These are phyloP conservation scores for Drosophila dives DNA, from an alignment of 2,888 invertebrate genomes.

Conservation along the genomic window DNA sequence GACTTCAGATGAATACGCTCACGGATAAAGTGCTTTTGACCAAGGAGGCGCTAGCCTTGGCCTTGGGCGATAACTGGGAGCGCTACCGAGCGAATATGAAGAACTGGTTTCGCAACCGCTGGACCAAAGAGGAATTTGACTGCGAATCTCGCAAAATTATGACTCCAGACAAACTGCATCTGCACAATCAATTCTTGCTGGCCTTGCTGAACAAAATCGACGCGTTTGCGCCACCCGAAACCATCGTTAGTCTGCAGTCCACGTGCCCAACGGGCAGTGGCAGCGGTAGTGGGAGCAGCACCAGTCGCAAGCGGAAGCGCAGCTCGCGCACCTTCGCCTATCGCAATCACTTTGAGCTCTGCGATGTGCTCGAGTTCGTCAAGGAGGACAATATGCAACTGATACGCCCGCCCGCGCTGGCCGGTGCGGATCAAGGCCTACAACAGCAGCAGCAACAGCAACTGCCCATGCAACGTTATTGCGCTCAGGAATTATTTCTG, in stretches of 20 bases:
- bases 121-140: slow-evolving; percentile 94
- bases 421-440: slow-evolving; percentile 65
- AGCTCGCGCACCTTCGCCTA: slow-evolving; percentile 86
- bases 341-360: slow-evolving; percentile 87
- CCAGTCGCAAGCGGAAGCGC: slow-evolving; percentile 86
- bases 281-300: slow-evolving; percentile 53
- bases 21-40: slow-evolving; percentile 79
- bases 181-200: slow-evolving; percentile 93
- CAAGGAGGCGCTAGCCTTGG: slow-evolving; percentile 79
- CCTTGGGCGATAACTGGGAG: slow-evolving; percentile 89
- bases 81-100: slow-evolving; percentile 91
- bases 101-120: slow-evolving; percentile 90
- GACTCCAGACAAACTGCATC: slow-evolving; percentile 90
- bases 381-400: slow-evolving; percentile 85
- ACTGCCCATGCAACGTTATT: slow-evolving; percentile 86
- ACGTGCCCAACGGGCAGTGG: slow-evolving; percentile 18
- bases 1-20: slow-evolving; percentile 67
- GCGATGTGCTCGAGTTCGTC: slow-evolving; percentile 87
- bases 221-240: slow-evolving; percentile 75
- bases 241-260: slow-evolving; percentile 35
- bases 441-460: slow-evolving; percentile 57
- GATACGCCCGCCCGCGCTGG: slow-evolving; percentile 67
- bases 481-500: slow-evolving; percentile 90
- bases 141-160: slow-evolving; percentile 90
- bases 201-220: slow-evolving; percentile 91